Evolutionary conservation across 2,113 vertebrate genomes (phyloP).

Genomic region (Semnornis frantzii): DNA sequence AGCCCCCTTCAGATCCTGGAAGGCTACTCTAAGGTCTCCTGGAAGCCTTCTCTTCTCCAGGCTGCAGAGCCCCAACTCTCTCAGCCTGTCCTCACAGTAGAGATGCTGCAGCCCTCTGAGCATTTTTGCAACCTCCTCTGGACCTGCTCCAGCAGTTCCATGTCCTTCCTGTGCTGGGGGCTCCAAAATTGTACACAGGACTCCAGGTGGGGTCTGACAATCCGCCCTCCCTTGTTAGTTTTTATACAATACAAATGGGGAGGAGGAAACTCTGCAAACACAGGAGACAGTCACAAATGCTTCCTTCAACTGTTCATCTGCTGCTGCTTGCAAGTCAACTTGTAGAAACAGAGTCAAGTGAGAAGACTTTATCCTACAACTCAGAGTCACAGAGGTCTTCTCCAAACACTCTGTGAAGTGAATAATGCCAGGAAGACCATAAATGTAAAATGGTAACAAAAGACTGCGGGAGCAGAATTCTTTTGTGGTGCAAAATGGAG

Average conservation of each 20-base stretch:
- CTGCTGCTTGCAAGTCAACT: neutral
- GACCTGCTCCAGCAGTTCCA: too few species aligned
- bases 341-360: neutral
- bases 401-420: neutral
- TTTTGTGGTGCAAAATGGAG: neutral
- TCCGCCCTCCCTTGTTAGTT: neutral
- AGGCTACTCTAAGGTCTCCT: too few species aligned
- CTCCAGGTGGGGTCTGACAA: too few species aligned
- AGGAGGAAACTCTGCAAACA: neutral
- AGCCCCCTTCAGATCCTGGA: too few species aligned
- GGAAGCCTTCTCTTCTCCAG: too few species aligned
- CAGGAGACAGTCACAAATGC: neutral
- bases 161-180: too few species aligned
- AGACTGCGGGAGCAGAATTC: neutral
- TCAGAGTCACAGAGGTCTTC: neutral
- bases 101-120: too few species aligned
- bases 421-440: neutral
- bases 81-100: too few species aligned
- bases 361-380: neutral
- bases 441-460: neutral
- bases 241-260: neutral
- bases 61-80: too few species aligned
- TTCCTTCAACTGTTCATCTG: neutral
- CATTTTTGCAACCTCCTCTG: too few species aligned
- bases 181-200: too few species aligned